A percentile compares a stretch with the other conserved stretches of the same genome.
Evolutionary conservation across 2,797 vertebrate species (phyloP).

Genomic region (Phalloptychus januarius): DNA sequence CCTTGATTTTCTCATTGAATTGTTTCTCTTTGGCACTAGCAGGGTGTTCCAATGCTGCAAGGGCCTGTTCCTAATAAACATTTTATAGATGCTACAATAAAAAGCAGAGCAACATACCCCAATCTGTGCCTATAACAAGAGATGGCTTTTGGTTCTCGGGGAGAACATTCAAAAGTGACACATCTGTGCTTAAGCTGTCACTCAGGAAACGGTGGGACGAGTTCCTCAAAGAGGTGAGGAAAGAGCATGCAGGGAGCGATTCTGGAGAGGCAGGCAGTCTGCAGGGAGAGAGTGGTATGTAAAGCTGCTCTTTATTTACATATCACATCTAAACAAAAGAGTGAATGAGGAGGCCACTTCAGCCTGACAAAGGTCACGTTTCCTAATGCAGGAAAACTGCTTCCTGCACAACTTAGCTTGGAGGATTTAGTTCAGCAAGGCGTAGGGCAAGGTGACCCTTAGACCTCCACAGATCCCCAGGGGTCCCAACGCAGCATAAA

Average conservation of each 20-base stretch:
- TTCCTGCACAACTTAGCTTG: conserved; percentile 65
- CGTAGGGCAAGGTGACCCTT: conserved; percentile 25
- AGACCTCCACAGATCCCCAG: conserved; percentile 18
- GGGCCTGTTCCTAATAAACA: conserved; percentile 44
- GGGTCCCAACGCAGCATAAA: conserved; percentile 13
- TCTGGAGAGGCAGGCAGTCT: conserved; percentile 19
- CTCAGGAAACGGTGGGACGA: conserved; percentile 33
- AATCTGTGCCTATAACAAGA: conserved; percentile 39
- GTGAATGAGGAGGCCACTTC: conserved; percentile 73
- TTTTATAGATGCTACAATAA: conserved; percentile 44
- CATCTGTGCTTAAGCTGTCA: conserved; percentile 30
- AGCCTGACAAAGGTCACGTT: conserved; percentile 80
- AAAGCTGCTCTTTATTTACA: conserved; percentile 82
- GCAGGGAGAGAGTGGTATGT: conserved; percentile 47
- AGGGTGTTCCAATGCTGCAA: conserved; percentile 21
- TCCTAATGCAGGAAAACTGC: conserved; percentile 83
- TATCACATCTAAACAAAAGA: conserved; percentile 82
- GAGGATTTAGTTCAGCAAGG: conserved; percentile 36
- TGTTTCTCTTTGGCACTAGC: conserved; percentile 36
- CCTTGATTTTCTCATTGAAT: conserved; percentile 35
- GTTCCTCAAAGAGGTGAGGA: conserved; percentile 22
- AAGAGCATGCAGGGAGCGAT: conserved; percentile 1
- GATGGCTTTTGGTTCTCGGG: conserved; percentile 30
- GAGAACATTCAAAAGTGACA: conserved; percentile 25
- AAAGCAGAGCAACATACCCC: conserved; percentile 27